Evolutionary conservation across 1,140 invertebrate genomes (phyloP), one percentile per base, ranked within the genome.

Genomic region (Platorchestia sp.): DNA sequence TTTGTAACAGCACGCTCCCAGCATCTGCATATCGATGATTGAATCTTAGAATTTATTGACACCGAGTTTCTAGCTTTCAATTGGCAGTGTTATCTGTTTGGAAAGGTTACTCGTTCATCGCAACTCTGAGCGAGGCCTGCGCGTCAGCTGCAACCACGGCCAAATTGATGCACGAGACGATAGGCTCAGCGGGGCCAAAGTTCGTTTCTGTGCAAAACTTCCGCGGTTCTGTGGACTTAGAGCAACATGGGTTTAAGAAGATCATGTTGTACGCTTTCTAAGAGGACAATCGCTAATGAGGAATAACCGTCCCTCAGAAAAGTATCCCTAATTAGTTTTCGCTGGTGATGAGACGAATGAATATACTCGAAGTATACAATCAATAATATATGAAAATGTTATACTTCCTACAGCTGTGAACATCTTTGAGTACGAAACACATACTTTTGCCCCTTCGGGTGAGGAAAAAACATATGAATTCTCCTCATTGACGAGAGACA

Each of bases 11-110:
- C 41, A 89, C 43, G 87, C 87, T 10, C n/a, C 27, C 43, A 19
- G 45, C 91, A 93, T 93, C 91, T 93, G 91, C 91, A 93, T 93
- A 93, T 93, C 91, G 91, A 93, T 93, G 91, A 93, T 93, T 93
- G 91, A 93, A 93, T 93, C 91, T 93, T 44, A 40, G 91, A 93
- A 93, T 93, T 93, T 93, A 93, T 93, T 93, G 91, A 93, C 43
- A 93, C 41, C 10, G 44, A 45, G 45, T 45, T 45, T 93, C 91
- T 45, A 44, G 91, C 41, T 93, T 93, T 93, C 91, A 93, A 93
- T 93, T 93, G 43, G 43, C 43, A 45, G 45, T 45, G 91, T 47
- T 47, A 93, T 93, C 91, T 45, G 44, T 44, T 45, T 93, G 43
- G 43, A 44, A n/a, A 44, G 45, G 43, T 93, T 93, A 45, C 41